These are phyloP conservation scores for Pelecanus crispus DNA, from an alignment of 2,113 vertebrate genomes.

Conservation along the genomic window DNA sequence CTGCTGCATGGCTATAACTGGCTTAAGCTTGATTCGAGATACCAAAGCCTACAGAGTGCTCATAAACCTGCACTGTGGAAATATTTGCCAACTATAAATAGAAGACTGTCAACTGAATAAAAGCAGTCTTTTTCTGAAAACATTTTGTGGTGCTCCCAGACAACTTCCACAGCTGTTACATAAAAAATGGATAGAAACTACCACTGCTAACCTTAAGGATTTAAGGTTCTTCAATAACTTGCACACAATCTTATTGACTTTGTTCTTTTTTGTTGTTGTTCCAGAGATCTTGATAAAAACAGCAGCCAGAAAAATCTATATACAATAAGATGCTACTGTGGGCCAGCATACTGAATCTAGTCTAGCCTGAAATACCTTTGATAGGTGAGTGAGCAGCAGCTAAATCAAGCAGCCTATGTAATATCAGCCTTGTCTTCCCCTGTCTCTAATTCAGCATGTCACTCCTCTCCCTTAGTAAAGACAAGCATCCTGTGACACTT, in stretches of 20 bases:
- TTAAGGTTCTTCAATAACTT: constrained; percentile 2
- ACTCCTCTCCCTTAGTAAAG: neutral
- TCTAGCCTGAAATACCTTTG: neutral
- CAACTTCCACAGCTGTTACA: neutral
- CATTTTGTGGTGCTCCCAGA: neutral
- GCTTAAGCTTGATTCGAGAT: neutral
- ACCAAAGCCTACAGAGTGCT: neutral
- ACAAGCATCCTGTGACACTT: neutral
- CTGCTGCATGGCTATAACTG: neutral
- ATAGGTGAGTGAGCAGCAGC: neutral
- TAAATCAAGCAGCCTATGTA: neutral
- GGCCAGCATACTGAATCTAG: neutral
- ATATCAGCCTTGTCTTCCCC: neutral
- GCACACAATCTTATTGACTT: neutral
- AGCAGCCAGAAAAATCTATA: constrained; percentile 33
- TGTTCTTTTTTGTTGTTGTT: neutral
- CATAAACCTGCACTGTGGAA: neutral
- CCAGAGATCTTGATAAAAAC: neutral
- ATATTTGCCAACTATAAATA: constrained; percentile 52
- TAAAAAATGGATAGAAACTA: constrained; percentile 1
- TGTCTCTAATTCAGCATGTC: neutral
- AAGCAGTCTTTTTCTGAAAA: constrained; percentile 30
- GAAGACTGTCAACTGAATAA: neutral
- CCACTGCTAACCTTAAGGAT: neutral
- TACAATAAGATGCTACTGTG: neutral